phyloP scores from a whole-genome alignment of 2,888 invertebrate species.

The Drosophila eohydei region DNA sequence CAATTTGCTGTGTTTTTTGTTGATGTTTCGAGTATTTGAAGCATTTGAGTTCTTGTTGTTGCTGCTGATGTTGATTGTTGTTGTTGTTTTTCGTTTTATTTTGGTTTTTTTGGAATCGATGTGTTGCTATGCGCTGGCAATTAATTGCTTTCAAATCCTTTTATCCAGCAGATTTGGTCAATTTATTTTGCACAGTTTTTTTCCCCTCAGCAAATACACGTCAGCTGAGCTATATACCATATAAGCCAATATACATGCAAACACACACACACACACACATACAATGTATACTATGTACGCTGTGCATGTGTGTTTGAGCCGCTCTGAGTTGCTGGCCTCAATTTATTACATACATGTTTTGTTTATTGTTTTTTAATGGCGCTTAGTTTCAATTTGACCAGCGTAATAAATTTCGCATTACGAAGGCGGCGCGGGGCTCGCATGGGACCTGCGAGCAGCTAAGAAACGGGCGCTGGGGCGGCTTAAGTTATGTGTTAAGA shows the following conservation, averaged over 20 bases:
- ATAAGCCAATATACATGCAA: background rate
- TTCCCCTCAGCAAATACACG: constrained; percentile 43
- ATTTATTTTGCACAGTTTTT: constrained; percentile 72
- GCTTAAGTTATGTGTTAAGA: background rate
- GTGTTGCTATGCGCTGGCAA: constrained; percentile 71
- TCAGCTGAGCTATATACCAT: constrained; percentile 17
- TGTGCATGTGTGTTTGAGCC: constrained; percentile 4
- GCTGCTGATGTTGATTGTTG: constrained; percentile 27
- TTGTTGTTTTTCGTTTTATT: constrained; percentile 16
- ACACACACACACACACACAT: background rate
- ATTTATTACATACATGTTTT: constrained; percentile 77
- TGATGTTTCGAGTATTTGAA: constrained; percentile 31
- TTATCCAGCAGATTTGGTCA: constrained; percentile 78
- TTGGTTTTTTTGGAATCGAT: constrained; percentile 23
- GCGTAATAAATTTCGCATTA: constrained; percentile 77
- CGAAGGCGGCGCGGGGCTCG: constrained; percentile 36
- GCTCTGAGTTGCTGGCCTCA: constrained; percentile 39
- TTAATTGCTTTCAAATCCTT: constrained; percentile 79
- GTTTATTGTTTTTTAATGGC: constrained; percentile 79
- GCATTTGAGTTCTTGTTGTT: constrained; percentile 27
- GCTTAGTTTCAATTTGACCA: constrained; percentile 77
- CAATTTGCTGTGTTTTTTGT: constrained; percentile 40
- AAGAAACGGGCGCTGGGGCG: background rate
- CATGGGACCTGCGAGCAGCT: constrained; percentile 2
- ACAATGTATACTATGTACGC: background rate